Evolutionary conservation across 2,888 invertebrate genomes (phyloP), one percentile per base, ranked within the genome.

Genomic region (Platypus cylindrus): DNA sequence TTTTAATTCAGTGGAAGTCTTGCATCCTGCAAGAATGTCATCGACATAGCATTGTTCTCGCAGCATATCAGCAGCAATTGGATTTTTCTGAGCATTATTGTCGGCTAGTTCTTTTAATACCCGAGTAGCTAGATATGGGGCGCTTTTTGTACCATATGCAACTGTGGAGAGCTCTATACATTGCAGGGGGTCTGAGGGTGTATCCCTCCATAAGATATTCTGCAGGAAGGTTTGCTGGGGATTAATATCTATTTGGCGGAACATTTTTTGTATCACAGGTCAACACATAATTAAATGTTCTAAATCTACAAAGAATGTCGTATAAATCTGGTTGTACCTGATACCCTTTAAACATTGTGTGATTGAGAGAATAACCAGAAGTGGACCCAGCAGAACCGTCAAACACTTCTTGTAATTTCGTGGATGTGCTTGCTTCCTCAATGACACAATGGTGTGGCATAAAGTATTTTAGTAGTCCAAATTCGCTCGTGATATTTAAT

Each of bases 341-440:
- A 18, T n/a, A 37, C 2, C 34, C 37, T 32, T 40, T 37, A 5
- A 34, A 23, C 9, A 18, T 31, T 9, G 37, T 17, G 20, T 42
- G 29, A 42, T 42, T 42, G 1, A 42, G 25, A 9, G 39, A 37
- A n/a, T n/a, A 9, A 5, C 33, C 33, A 5, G 33, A 24, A 8
- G 13, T 13, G 9, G 26, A 17, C 18, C 27, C 28, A 4, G 9
- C n/a, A 5, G 32, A 36, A 3, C 12, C 35, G 25, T 39, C 39
- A 36, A 39, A 39, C 2, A 43, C 40, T 3, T 36, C 43, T 12
- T 41, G 17, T n/a, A 41, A 17, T 35, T 41, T 44, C 8, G 44
- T 44, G 3, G 35, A 27, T 3, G 15, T n/a, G 24, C 35, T 41
- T 22, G 32, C 35, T 17, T 41, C 38, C 24, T 17, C 29, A 2